Evolutionary conservation across 1,140 invertebrate species (phyloP), one percentile per base, ranked within the genome.

Genomic region (Ganaspis sp.): DNA sequence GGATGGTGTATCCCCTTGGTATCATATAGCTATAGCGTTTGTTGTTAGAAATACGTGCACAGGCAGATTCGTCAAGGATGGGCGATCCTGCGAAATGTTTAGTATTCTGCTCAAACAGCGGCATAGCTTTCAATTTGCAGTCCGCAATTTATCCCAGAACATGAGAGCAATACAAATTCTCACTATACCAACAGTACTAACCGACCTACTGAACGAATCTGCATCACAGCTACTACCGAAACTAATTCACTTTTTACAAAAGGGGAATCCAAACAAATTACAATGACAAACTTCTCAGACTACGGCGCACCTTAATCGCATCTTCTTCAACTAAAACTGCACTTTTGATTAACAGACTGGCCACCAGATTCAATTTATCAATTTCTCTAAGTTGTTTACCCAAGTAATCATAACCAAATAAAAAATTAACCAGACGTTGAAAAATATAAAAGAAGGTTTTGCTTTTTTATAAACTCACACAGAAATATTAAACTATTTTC

Each of bases 71-170:
- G 15, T 29, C 58, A 64, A 64, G 58, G 23, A 64, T 64, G 58
- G 58, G 23, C 58, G 58, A 64, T 64, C 58, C 58, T 64, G 58
- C 58, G 58, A 64, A 64, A 64, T 64, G 58, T 64, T 90, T 87
- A 89, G 88, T 90, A 90, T 90, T 90, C 88, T 83, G 85, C 70
- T 78, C 81, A 77, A 84, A 79, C 72, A 72, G 64, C 72, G 53
- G 73, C 81, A 77, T 58, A 78, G 86, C 87, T 90, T 90, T 86
- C 87, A 90, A 88, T 89, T 88, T 90, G 85, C 83, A 81, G 84
- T 78, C 76, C 78, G 84, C 85, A 85, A 89, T 90, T 88, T 88
- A 87, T 85, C 82, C 77, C 79, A 73, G 77, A 69, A 69, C 71
- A 45, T 38, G 29, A 34, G 71, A 76, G 76, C 76, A 70, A 78